phyloP scores from a whole-genome alignment of 1,140 invertebrate species.

The Drosophila virilis region DNA sequence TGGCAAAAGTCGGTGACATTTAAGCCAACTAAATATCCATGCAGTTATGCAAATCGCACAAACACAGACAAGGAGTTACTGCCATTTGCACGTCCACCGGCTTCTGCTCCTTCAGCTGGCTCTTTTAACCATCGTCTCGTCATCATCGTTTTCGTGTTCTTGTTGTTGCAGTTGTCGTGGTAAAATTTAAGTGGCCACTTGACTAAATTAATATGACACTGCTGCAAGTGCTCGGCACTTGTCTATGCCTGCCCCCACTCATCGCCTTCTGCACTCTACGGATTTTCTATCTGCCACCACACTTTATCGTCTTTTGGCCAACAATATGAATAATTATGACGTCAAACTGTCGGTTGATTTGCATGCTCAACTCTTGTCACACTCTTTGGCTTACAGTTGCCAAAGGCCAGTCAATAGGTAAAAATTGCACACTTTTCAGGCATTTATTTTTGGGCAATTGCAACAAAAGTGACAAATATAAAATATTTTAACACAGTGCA shows the following conservation, averaged over 20 bases:
- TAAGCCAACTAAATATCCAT: slow-evolving; percentile 67
- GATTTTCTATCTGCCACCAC: neutral
- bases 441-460: slow-evolving; percentile 23
- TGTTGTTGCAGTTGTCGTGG: slow-evolving; percentile 55
- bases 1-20: slow-evolving; percentile 75
- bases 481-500: slow-evolving; percentile 1
- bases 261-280: neutral
- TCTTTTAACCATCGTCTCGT: neutral
- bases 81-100: slow-evolving; percentile 66
- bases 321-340: slow-evolving; percentile 78
- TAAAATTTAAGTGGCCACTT: slow-evolving; percentile 80
- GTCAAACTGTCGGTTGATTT: slow-evolving; percentile 63
- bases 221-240: slow-evolving; percentile 68
- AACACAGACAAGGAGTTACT: slow-evolving; percentile 37
- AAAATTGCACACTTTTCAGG: slow-evolving; percentile 14
- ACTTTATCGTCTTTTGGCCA: slow-evolving; percentile 42
- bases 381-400: slow-evolving; percentile 5
- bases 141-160: slow-evolving; percentile 20
- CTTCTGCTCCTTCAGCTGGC: slow-evolving; percentile 1
- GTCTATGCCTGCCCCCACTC: slow-evolving; percentile 7
- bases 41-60: slow-evolving; percentile 73
- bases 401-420: slow-evolving; percentile 35
- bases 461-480: slow-evolving; percentile 30
- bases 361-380: slow-evolving; percentile 37
- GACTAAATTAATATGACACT: slow-evolving; percentile 82